These are phyloP conservation scores for Triplophysa tibetana DNA, from an alignment of 2,113 vertebrate species.

Conservation along the genomic window DNA sequence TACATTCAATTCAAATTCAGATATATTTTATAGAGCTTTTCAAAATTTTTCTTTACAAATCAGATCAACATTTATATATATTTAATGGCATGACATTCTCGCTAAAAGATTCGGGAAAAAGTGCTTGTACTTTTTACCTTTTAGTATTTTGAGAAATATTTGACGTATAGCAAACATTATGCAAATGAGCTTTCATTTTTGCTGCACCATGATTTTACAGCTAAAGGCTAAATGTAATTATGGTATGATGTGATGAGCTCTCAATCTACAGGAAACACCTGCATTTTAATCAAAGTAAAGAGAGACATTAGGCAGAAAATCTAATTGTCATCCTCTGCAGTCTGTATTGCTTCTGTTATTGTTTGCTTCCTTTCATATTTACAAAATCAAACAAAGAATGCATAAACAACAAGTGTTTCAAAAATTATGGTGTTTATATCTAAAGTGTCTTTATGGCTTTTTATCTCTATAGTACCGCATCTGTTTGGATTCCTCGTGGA, in stretches of 20 bases:
- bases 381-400: slow-evolving; percentile 66
- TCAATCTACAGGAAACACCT: slow-evolving; percentile 66
- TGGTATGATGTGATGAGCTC: slow-evolving; percentile 64
- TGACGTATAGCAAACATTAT: no score
- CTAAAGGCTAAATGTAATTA: slow-evolving; percentile 32
- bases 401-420: slow-evolving; percentile 38
- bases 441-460: slow-evolving; percentile 4
- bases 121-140: no score
- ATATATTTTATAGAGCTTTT: no score
- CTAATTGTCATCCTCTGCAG: slow-evolving; percentile 54
- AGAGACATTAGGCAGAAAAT: slow-evolving; percentile 52
- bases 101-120: no score
- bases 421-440: background rate
- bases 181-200: no score
- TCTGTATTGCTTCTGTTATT: slow-evolving; percentile 62
- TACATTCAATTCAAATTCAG: no score
- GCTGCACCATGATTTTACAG: slow-evolving; percentile 19
- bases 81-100: no score
- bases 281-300: slow-evolving; percentile 58
- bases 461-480: no score
- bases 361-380: slow-evolving; percentile 69
- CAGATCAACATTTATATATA: no score
- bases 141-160: no score
- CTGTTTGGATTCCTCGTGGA: no score
- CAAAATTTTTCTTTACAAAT: no score